phyloP scores from a whole-genome alignment of 1,140 invertebrate genomes.

The Hormaphis cornu region DNA sequence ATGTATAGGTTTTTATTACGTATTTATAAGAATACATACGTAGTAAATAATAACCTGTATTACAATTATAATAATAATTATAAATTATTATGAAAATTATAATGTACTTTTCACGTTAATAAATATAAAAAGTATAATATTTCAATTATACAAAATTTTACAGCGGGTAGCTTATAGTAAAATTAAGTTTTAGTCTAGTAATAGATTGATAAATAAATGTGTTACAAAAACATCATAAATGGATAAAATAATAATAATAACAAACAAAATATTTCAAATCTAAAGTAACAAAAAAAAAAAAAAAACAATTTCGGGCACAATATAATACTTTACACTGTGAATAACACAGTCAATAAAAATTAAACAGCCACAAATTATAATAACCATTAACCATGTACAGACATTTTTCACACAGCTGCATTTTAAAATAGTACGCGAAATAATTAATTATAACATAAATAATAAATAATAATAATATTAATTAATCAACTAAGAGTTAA shows the following conservation, averaged over 20 bases:
- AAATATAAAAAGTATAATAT: too few species aligned
- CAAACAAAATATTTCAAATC: constrained; percentile 10
- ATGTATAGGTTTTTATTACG: too few species aligned
- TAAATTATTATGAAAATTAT: constrained; percentile 9
- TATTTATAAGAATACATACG: constrained; percentile 3
- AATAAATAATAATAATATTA: neutral
- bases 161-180: too few species aligned
- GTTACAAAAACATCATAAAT: neutral
- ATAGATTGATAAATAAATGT: neutral
- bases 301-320: constrained; percentile 2
- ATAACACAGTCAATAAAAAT: neutral
- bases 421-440: too few species aligned
- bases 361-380: neutral
- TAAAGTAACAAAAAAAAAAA: constrained; percentile 25
- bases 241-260: constrained; percentile 16
- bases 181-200: too few species aligned
- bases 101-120: neutral
- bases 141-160: too few species aligned
- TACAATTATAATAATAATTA: constrained; percentile 5
- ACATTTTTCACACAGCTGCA: too few species aligned
- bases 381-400: neutral
- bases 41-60: constrained; percentile 23
- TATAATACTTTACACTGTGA: constrained; percentile 20
- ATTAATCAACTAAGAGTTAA: neutral
- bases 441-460: too few species aligned